Conservation (phyloP, 2,888 invertebrate genomes). For the Ernsta delagoae region DNA sequence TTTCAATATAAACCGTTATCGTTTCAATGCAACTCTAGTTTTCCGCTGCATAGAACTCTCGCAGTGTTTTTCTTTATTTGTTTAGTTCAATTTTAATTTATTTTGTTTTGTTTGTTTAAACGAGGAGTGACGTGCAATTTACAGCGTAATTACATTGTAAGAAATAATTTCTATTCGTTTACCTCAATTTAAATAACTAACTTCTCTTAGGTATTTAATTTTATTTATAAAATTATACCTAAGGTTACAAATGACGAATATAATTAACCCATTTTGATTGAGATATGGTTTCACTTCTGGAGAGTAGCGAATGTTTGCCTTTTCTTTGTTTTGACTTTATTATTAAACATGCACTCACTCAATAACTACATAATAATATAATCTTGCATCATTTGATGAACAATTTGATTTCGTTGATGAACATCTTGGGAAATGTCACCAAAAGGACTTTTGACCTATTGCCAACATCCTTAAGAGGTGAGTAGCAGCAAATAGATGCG, state of each 20-base stretch:
- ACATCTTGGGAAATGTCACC: constrained; percentile 25
- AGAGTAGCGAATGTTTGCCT: no score
- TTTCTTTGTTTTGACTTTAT: no score
- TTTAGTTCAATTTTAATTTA: constrained; percentile 18
- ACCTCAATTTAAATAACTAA: no score
- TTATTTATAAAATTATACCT: no score
- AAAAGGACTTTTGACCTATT: constrained; percentile 41
- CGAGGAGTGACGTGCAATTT: constrained; percentile 9
- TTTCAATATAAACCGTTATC: constrained; percentile 26
- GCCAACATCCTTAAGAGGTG: constrained; percentile 40
- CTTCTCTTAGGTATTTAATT: no score
- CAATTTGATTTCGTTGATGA: neutral
- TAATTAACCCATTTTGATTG: no score
- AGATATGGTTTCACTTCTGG: no score
- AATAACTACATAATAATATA: no score
- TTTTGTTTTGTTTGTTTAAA: neutral
- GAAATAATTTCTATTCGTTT: neutral
- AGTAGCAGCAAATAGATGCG: constrained; percentile 49
- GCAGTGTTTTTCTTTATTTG: constrained; percentile 37
- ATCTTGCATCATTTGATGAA: neutral
- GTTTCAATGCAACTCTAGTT: constrained; percentile 41
- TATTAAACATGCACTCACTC: no score
- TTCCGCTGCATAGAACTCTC: constrained; percentile 23
- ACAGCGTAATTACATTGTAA: neutral
- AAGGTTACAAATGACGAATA: no score